Evolutionary conservation across 2,113 vertebrate genomes (phyloP).

Genomic region (Microcebus murinus): DNA sequence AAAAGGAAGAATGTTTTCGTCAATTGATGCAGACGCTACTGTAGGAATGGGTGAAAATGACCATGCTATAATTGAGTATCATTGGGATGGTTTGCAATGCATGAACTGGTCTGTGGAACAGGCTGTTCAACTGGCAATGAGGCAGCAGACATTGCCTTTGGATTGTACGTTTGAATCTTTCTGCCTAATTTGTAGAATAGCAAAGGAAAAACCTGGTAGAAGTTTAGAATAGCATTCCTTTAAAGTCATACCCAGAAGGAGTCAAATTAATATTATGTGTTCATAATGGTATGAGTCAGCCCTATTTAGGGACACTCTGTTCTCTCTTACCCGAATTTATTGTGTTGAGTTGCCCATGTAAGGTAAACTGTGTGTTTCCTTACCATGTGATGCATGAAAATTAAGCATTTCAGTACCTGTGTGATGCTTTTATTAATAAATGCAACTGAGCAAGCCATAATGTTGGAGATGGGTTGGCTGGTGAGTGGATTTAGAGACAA

Average conservation of each 20-base stretch:
- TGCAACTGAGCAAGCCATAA: neutral
- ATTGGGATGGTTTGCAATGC: neutral
- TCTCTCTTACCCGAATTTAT: neutral
- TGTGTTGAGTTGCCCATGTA: neutral
- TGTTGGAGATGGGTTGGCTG: neutral
- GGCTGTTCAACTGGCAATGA: neutral
- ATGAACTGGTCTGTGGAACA: neutral
- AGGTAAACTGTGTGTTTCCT: neutral
- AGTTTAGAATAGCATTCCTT: neutral
- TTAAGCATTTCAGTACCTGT: neutral
- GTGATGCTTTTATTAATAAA: neutral
- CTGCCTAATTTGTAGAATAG: neutral
- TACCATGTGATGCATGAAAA: neutral
- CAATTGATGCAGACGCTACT: neutral
- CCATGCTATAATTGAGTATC: neutral
- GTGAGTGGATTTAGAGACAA: neutral
- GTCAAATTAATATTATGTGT: neutral
- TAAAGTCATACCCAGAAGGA: neutral
- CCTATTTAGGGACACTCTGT: neutral
- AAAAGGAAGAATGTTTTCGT: neutral
- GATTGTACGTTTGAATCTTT: neutral
- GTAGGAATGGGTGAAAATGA: neutral
- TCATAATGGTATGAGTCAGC: neutral
- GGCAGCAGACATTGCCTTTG: neutral
- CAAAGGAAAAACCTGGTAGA: neutral